phyloP scores from a whole-genome alignment of 2,888 invertebrate species.

The Sycophila texana region DNA sequence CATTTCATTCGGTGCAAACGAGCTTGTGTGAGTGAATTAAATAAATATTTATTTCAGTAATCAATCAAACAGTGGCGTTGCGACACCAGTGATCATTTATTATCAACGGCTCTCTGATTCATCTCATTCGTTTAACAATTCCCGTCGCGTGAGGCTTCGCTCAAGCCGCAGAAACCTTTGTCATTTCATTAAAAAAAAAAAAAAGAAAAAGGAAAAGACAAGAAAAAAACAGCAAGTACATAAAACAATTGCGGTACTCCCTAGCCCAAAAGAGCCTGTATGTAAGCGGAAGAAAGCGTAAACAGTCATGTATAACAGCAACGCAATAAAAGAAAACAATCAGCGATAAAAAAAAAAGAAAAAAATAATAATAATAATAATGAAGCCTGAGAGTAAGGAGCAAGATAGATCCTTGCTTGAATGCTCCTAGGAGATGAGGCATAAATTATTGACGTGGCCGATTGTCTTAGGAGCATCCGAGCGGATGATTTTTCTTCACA shows the following conservation, averaged over 20 bases:
- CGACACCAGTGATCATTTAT: conserved; percentile 23
- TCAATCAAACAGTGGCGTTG: conserved; percentile 27
- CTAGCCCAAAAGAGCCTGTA: neutral
- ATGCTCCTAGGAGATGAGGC: conserved; percentile 39
- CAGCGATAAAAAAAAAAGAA: conserved; percentile 28
- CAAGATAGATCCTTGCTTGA: conserved; percentile 47
- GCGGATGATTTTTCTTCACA: conserved; percentile 45
- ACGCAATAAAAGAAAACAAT: conserved; percentile 42
- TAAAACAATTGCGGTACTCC: neutral
- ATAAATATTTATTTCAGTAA: conserved; percentile 41
- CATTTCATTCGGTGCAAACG: conserved; percentile 24
- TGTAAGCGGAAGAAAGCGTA: conserved; percentile 30
- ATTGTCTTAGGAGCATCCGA: conserved; percentile 54
- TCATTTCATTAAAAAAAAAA: too few relatives aligned
- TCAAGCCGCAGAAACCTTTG: neutral
- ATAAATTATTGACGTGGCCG: conserved; percentile 48
- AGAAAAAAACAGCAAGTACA: neutral
- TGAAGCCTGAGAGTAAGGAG: conserved; percentile 15
- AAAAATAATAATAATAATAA: too few relatives aligned
- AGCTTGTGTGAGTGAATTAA: neutral
- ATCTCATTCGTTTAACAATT: neutral
- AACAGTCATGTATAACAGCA: conserved; percentile 31
- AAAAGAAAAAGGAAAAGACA: too few relatives aligned
- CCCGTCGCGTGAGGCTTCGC: neutral
- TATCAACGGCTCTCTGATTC: neutral